Evolutionary conservation across 2,888 invertebrate species (phyloP), one percentile per base, ranked within the genome.

Genomic region (Carabus problematicus): DNA sequence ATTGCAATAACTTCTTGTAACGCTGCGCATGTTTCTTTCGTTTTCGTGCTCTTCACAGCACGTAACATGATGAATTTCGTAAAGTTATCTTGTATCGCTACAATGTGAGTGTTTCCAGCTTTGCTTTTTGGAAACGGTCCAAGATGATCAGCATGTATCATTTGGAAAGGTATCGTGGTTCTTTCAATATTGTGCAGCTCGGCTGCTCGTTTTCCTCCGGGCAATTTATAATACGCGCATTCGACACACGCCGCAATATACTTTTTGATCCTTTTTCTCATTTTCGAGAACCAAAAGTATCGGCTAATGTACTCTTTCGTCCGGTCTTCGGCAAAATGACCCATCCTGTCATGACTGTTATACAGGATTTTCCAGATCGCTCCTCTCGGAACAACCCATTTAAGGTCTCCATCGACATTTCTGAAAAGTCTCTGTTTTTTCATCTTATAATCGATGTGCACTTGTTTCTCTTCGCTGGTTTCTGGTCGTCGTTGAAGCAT

Each of bases 271-370:
- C n/a, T n/a, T n/a, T n/a, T n/a, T n/a, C n/a, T n/a, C n/a, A n/a
- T n/a, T n/a, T n/a, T n/a, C n/a, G n/a, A n/a, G n/a, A n/a, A n/a
- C n/a, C n/a, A 74, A 55, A 72, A 75, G 8, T 63, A 16, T 54
- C 55, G 52, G 14, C 18, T 60, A 4, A 70, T 52, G 18, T 49
- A 18, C 14, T 1, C 11, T 12, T 72, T 6, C 3, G 71, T 73
- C 49, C 70, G 71, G 4, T 72, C 70, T n/a, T 66, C 18, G 8
- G 54, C 67, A n/a, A 71, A 72, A 45, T 74, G 74, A 18, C 72
- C 71, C 29, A 49, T 19, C 29, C 72, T 67, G 59, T 73, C 64
- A 45, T 72, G 73, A 62, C 68, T 71, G 1, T 16, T 55, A 16
- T 60, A 29, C 19, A 71, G 59, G 14, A 73, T 47, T 49, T 62